Percentiles rank a stretch among this genome's conserved stretches.
Conservation (phyloP, 1,140 invertebrate genomes). For the Papilio machaon region DNA sequence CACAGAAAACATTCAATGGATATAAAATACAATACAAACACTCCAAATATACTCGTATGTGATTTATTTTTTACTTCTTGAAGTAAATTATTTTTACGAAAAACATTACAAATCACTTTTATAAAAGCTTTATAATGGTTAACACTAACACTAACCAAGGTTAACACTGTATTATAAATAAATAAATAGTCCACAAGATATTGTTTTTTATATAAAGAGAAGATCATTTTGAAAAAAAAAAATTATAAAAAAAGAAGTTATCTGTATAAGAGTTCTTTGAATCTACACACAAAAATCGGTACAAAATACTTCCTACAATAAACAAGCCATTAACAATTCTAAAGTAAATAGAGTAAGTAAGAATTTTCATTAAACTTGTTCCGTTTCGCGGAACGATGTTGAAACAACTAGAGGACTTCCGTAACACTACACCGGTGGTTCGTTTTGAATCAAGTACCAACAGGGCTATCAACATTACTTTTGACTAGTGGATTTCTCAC, state of each 20-base stretch:
- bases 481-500: too few species aligned
- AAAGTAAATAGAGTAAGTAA: slow-evolving; percentile 5
- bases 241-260: too few species aligned
- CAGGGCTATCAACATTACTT: neutral
- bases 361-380: slow-evolving; percentile 29
- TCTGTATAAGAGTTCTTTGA: too few species aligned
- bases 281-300: neutral
- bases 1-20: neutral
- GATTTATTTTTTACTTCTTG: neutral
- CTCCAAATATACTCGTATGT: neutral
- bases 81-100: neutral
- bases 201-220: too few species aligned
- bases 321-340: neutral
- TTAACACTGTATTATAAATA: too few species aligned
- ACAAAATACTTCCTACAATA: neutral
- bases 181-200: too few species aligned
- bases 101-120: neutral
- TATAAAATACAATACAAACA: neutral
- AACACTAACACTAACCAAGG: too few species aligned
- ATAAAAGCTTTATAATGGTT: neutral
- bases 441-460: neutral
- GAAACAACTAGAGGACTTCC: slow-evolving; percentile 2
- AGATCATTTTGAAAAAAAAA: too few species aligned
- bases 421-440: slow-evolving; percentile 7
- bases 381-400: neutral